These are phyloP conservation scores for Drosophila miranda DNA, from an alignment of 1,140 invertebrate species.

Conservation along the genomic window DNA sequence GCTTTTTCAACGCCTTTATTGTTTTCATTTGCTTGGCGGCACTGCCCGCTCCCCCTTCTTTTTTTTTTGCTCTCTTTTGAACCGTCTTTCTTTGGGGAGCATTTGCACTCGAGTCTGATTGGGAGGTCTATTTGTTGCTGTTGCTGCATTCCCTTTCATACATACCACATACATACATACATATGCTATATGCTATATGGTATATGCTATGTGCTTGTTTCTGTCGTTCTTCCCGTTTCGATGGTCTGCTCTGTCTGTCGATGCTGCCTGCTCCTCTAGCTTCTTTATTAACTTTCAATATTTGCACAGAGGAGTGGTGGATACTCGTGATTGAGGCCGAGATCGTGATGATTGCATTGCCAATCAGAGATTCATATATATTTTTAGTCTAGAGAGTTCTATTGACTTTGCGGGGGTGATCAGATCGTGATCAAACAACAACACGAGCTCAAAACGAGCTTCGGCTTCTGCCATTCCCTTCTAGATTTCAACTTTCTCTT, in stretches of 20 bases:
- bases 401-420: too few species aligned
- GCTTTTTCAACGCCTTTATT: constrained; percentile 46
- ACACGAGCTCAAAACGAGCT: too few species aligned
- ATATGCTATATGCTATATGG: neutral
- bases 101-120: constrained; percentile 50
- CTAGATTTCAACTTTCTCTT: too few species aligned
- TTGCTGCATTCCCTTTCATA: constrained; percentile 1
- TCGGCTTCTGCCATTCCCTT: too few species aligned
- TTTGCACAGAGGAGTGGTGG: too few species aligned
- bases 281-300: too few species aligned
- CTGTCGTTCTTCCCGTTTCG: constrained; percentile 21
- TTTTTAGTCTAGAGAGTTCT: too few species aligned
- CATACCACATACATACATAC: constrained; percentile 2
- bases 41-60: neutral
- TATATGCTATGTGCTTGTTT: neutral
- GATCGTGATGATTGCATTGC: too few species aligned
- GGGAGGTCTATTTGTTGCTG: neutral
- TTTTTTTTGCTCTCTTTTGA: constrained; percentile 15
- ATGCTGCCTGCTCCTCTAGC: neutral
- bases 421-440: too few species aligned
- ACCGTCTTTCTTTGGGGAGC: constrained; percentile 21
- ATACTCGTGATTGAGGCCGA: too few species aligned
- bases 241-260: constrained; percentile 4
- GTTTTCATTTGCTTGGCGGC: constrained; percentile 19
- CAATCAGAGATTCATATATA: too few species aligned